Base-by-base conservation (phyloP, 2,797 vertebrate genomes). In the Centropyge bicolor region DNA sequence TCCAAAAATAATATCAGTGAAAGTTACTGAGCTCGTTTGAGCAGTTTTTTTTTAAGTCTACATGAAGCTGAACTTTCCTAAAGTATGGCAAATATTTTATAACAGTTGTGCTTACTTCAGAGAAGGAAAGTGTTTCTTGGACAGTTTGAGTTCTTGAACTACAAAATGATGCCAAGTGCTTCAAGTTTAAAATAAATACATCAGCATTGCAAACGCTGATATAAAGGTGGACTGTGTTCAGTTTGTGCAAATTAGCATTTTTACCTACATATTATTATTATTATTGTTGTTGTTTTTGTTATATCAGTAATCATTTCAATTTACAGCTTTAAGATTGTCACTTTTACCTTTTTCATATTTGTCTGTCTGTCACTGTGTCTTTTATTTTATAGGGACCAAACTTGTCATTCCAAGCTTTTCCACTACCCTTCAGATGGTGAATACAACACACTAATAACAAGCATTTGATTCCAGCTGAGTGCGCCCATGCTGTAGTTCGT, bases 1-100 rank as follows among this genome's bases (percentile, higher is more conserved):
- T 84, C 82, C 85, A 88, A 84, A 85, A 90, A 89, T 81, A 86
- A 86, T 69, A 86, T 77, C 66, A 75, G 41, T n/a, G 31, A 38
- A 78, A 83, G 45, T 57, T 62, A 81, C 6, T 70, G 71, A 72
- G 65, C 64, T 78, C 48, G 41, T 5, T 20, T 75, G 63, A 49
- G 64, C 22, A 56, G 22, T 45, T 40, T 75, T 31, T 31, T 31
- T 31, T 76, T 16, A 61, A 67, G 24, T 78, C 35, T 59, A 62
- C 64, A 62, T 27, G 36, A 56, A 67, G 56, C 45, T 60, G 31
- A 87, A 85, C 38, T 81, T 79, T 66, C 12, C 19, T 16, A 24
- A 55, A 49, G 36, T 43, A 43, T 36, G 11, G 36, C 56, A 49
- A 40, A 49, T 60, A 12, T 46, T 67, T 49, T 35, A 62, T 4